A percentile compares a stretch with the other conserved stretches of the same genome.
phyloP scores from a whole-genome alignment of 2,113 vertebrate genomes.

The Austrofundulus limnaeus region DNA sequence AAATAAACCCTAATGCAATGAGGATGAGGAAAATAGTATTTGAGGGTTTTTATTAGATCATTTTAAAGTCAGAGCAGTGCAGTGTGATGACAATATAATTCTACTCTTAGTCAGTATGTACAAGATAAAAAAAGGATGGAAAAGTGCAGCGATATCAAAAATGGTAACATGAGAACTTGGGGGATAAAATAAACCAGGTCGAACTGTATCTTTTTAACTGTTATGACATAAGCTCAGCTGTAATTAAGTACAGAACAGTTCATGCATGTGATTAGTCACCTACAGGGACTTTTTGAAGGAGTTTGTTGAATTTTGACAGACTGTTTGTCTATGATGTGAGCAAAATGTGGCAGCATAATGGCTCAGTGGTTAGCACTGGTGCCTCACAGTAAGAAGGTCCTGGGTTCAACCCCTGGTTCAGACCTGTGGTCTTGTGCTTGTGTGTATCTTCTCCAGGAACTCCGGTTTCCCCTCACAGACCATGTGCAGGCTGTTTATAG shows the following conservation, averaged over 20 bases:
- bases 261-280: too few relatives aligned
- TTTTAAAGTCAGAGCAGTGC: slow-evolving; percentile 59
- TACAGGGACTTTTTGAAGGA: not conserved
- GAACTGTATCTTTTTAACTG: slow-evolving; percentile 22
- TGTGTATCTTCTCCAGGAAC: too few relatives aligned
- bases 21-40: slow-evolving; percentile 76
- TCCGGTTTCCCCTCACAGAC: too few relatives aligned
- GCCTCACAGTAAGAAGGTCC: too few relatives aligned
- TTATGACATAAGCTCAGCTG: slow-evolving; percentile 10
- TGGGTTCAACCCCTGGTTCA: too few relatives aligned
- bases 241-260: slow-evolving; percentile 19
- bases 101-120: slow-evolving; percentile 47
- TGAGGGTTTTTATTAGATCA: slow-evolving; percentile 77
- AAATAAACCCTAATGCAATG: slow-evolving; percentile 79
- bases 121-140: slow-evolving; percentile 48
- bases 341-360: too few relatives aligned
- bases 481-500: too few relatives aligned
- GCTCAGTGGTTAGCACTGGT: too few relatives aligned
- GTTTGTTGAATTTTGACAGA: too few relatives aligned
- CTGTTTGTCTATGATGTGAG: too few relatives aligned
- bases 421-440: too few relatives aligned
- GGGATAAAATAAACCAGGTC: slow-evolving; percentile 16
- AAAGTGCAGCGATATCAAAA: slow-evolving; percentile 68
- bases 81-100: slow-evolving; percentile 73
- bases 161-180: slow-evolving; percentile 26